Conservation (phyloP, 2,888 invertebrate species). For the Oxycera nigricornis region DNA sequence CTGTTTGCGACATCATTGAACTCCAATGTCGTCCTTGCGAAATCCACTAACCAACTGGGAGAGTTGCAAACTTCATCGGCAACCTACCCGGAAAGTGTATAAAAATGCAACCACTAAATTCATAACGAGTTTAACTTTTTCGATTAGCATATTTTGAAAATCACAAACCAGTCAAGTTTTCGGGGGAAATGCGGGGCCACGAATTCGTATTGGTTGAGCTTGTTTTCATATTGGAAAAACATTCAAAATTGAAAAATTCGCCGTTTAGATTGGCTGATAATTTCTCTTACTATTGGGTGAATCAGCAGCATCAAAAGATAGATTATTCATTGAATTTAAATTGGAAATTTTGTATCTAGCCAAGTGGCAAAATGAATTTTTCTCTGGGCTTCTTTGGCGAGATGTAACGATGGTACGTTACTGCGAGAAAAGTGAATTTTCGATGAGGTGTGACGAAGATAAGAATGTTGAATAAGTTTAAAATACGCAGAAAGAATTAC, state of each 20-base stretch:
- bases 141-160: conserved; percentile 1
- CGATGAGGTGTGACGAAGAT: too few relatives aligned
- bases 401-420: too few relatives aligned
- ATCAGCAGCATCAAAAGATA: background rate
- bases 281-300: background rate
- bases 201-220: background rate
- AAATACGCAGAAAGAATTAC: too few relatives aligned
- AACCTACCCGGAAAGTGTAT: background rate
- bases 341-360: background rate
- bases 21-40: background rate
- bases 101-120: background rate
- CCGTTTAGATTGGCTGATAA: background rate
- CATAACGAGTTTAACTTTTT: background rate
- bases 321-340: conserved; percentile 20
- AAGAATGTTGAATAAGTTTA: too few relatives aligned
- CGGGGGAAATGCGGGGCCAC: background rate
- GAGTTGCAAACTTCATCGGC: background rate
- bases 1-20: background rate
- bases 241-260: background rate
- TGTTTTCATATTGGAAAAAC: background rate
- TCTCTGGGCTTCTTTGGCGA: too few relatives aligned
- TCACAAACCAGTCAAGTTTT: background rate
- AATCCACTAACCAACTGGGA: background rate
- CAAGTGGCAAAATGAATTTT: background rate
- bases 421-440: too few relatives aligned